Percentiles rank a stretch among this genome's conserved stretches.
phyloP scores from a whole-genome alignment of 2,797 vertebrate species.

The Oryzias dopingdopingensis region DNA sequence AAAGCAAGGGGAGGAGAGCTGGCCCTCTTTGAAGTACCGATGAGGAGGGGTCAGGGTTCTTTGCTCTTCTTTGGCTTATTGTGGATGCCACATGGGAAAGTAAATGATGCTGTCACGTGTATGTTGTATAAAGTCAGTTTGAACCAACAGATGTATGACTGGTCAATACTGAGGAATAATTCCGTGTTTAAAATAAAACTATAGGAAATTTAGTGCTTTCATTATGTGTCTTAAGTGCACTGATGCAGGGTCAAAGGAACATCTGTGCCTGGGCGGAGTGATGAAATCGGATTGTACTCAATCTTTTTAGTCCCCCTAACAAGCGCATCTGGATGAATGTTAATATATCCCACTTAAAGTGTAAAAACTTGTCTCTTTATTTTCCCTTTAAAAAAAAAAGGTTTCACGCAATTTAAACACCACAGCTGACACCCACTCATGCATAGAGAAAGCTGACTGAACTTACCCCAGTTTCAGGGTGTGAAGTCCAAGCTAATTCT shows the following conservation, averaged over 20 bases:
- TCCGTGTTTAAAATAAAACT: conserved; percentile 28
- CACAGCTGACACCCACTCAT: no score
- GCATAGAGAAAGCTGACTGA: conserved; percentile 1
- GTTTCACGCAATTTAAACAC: neutral
- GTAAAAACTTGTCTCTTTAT: neutral
- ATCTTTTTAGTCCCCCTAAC: conserved; percentile 42
- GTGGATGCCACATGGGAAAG: conserved; percentile 67
- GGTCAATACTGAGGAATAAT: conserved; percentile 53
- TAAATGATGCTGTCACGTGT: conserved; percentile 57
- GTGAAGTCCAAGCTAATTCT: conserved; percentile 94
- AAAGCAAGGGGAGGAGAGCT: conserved; percentile 65
- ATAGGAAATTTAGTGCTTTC: conserved; percentile 18
- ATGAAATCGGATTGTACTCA: conserved; percentile 45
- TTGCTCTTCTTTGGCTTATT: conserved; percentile 57
- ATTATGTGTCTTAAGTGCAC: conserved; percentile 26
- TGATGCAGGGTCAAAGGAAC: conserved; percentile 17
- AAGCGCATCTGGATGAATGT: conserved; percentile 33
- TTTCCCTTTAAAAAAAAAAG: neutral
- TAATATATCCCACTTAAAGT: conserved; percentile 6
- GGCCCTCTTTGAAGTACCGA: conserved; percentile 66
- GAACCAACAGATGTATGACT: conserved; percentile 24
- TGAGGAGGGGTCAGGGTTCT: conserved; percentile 61
- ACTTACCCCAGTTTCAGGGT: conserved; percentile 96
- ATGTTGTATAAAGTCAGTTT: conserved; percentile 62
- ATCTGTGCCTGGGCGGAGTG: conserved; percentile 41